Conservation (phyloP, 2,113 vertebrate genomes). For the Silurus meridionalis region DNA sequence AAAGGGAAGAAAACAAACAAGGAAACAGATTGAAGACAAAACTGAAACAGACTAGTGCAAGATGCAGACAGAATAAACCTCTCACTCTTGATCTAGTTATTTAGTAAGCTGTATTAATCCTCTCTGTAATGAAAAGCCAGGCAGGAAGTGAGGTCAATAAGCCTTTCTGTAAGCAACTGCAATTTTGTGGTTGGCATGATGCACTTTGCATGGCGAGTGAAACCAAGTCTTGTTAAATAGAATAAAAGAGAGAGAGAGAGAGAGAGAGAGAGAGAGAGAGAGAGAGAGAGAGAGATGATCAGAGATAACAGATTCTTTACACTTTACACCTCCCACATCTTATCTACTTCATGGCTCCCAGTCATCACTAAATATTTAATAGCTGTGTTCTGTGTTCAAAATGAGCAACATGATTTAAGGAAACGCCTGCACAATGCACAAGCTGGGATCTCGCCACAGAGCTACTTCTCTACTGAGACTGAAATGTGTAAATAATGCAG, state of each 20-base stretch:
- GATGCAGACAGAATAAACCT: not conserved
- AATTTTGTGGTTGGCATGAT: constrained; percentile 1
- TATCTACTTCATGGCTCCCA: constrained; percentile 53
- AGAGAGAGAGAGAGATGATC: not conserved
- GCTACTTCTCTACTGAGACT: not conserved
- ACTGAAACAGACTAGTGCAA: not conserved
- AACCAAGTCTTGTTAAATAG: not conserved
- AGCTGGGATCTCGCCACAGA: constrained; percentile 55
- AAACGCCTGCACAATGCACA: constrained; percentile 51
- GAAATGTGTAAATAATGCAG: constrained; percentile 48
- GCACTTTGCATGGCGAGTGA: not conserved
- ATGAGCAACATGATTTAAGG: constrained; percentile 63
- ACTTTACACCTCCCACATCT: constrained; percentile 37
- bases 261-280: not conserved
- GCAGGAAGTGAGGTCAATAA: constrained; percentile 10
- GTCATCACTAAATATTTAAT: constrained; percentile 71
- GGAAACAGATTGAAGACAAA: not conserved
- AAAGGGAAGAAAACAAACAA: constrained; percentile 17
- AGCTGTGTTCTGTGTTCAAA: constrained; percentile 45
- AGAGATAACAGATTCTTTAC: not conserved
- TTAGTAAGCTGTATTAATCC: not conserved
- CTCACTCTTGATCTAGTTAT: not conserved
- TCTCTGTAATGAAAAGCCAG: not conserved
- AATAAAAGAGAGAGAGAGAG: not conserved
- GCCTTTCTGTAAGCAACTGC: not conserved